A percentile compares a stretch with the other conserved stretches of the same genome.
phyloP scores from a whole-genome alignment of 2,113 vertebrate species.

The Mustelus asterias region DNA sequence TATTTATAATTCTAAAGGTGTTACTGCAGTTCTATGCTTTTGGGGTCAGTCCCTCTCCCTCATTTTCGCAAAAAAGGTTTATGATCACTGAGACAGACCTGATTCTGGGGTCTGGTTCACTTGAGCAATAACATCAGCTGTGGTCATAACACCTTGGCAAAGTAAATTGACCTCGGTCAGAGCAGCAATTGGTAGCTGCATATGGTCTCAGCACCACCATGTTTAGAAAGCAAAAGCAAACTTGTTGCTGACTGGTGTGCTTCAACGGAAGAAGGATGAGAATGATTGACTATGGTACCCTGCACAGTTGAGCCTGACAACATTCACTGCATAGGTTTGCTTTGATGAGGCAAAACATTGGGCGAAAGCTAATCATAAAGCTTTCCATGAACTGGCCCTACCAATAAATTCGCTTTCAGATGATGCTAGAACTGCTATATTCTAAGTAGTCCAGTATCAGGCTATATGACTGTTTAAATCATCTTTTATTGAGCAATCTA shows the following conservation, averaged over 20 bases:
- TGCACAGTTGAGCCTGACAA: neutral
- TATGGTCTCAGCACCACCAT: neutral
- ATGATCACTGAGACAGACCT: no score
- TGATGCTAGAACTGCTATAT: neutral
- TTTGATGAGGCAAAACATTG: neutral
- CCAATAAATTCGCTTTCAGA: neutral
- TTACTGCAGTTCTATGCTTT: no score
- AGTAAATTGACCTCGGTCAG: neutral
- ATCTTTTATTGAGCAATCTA: neutral
- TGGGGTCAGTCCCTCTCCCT: no score
- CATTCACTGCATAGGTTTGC: neutral
- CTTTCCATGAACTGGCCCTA: neutral
- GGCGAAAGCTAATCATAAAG: neutral
- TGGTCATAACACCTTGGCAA: no score
- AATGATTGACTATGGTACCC: neutral
- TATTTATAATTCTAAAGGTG: no score
- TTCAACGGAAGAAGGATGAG: neutral
- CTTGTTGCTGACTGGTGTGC: neutral
- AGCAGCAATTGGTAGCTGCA: neutral
- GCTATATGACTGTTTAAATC: neutral
- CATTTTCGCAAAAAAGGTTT: no score
- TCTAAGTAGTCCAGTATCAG: neutral
- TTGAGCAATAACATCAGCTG: no score
- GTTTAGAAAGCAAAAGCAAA: neutral
- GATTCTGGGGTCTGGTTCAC: no score